A percentile compares a stretch with the other conserved stretches of the same genome.
These are phyloP conservation scores for Chymomyza costata DNA, from an alignment of 1,140 invertebrate species.

Conservation along the genomic window DNA sequence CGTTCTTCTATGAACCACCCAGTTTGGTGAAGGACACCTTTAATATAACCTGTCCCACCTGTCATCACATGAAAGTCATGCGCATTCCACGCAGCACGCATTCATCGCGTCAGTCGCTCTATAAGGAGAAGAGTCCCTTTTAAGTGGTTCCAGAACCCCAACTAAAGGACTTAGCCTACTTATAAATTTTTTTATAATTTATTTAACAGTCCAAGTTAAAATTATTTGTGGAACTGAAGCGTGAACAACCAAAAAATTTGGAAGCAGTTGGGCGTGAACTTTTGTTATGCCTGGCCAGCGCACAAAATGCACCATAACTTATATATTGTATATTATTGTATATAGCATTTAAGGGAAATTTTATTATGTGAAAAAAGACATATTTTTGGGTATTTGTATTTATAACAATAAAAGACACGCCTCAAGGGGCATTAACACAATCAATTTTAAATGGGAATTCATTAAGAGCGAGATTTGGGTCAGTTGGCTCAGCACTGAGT, in stretches of 20 bases:
- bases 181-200: slow-evolving; percentile 4
- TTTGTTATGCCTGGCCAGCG: slow-evolving; percentile 18
- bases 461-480: too few relatives aligned
- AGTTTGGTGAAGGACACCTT: slow-evolving; percentile 48
- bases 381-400: slow-evolving; percentile 40
- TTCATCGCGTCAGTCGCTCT: slow-evolving; percentile 47
- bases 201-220: slow-evolving; percentile 30
- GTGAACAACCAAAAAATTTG: too few relatives aligned
- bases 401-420: slow-evolving; percentile 39
- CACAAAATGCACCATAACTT: slow-evolving; percentile 59
- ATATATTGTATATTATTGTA: slow-evolving; percentile 32
- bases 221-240: slow-evolving; percentile 7
- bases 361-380: slow-evolving; percentile 13
- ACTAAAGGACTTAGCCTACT: too few relatives aligned
- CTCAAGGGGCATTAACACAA: slow-evolving; percentile 19
- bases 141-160: too few relatives aligned
- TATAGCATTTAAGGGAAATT: slow-evolving; percentile 23
- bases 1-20: slow-evolving; percentile 76
- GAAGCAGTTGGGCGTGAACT: slow-evolving; percentile 16
- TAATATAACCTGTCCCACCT: slow-evolving; percentile 56
- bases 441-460: too few relatives aligned
- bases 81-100: slow-evolving; percentile 54
- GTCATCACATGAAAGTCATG: slow-evolving; percentile 56
- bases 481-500: too few relatives aligned
- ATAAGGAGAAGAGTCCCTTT: slow-evolving; percentile 59